Conservation (phyloP, 2,113 vertebrate species). For the Podarcis raffonei region DNA sequence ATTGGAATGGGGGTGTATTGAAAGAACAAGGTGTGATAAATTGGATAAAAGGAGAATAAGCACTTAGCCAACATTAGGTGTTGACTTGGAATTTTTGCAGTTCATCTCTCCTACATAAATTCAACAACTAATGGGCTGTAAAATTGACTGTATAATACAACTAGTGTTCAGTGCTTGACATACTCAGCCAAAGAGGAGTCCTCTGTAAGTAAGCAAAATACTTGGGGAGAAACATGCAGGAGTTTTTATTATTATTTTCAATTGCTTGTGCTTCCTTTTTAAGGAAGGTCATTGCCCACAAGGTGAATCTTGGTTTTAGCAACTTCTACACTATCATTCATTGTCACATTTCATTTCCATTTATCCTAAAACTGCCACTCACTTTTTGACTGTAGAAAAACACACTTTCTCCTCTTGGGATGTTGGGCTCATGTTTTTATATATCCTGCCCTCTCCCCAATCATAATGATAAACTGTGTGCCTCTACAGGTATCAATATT, state of each 20-base stretch:
- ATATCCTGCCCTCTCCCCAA: too few species aligned
- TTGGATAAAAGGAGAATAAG: neutral
- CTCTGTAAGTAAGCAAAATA: neutral
- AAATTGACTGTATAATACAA: neutral
- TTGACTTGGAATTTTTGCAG: neutral
- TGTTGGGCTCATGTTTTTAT: neutral
- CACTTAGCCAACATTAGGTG: neutral
- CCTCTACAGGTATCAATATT: neutral
- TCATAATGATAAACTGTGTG: neutral
- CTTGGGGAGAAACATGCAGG: neutral
- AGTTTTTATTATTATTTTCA: neutral
- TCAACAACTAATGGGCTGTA: neutral
- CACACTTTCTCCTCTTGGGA: neutral
- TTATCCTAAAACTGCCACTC: neutral
- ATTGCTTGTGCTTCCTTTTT: neutral
- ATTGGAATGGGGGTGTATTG: neutral
- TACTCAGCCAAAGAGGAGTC: neutral
- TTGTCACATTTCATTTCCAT: neutral
- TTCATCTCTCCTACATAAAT: neutral
- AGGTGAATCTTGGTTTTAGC: neutral
- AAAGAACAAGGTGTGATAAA: neutral
- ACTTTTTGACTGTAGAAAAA: neutral
- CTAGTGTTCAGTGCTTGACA: neutral
- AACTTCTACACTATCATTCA: neutral
- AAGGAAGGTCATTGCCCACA: neutral